Evolutionary conservation across 2,797 vertebrate genomes (phyloP).

Genomic region (Lophius americanus): DNA sequence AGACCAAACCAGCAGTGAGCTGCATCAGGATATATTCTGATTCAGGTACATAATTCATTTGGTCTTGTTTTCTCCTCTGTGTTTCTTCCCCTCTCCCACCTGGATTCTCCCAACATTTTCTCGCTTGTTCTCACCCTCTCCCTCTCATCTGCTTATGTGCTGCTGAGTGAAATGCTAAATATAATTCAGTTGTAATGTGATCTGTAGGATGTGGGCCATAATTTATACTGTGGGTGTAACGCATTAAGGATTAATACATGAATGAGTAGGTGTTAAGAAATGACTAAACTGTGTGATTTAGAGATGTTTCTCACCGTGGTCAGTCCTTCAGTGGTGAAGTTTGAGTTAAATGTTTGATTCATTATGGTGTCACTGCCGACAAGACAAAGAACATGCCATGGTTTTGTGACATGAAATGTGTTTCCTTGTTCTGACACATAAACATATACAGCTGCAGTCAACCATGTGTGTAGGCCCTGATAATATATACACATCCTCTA

Average conservation of each 20-base stretch:
- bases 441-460: conserved; percentile 23
- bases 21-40: conserved; percentile 66
- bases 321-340: conserved; percentile 52
- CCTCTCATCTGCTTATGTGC: conserved; percentile 31
- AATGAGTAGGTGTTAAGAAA: conserved; percentile 64
- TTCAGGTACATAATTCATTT: conserved; percentile 61
- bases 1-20: conserved; percentile 70
- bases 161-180: conserved; percentile 28
- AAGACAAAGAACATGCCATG: conserved; percentile 10
- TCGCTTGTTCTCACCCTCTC: conserved; percentile 28
- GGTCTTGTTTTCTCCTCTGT: conserved; percentile 11
- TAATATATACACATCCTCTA: conserved; percentile 36
- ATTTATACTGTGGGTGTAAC: conserved; percentile 50
- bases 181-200: conserved; percentile 19
- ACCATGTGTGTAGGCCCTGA: conserved; percentile 30
- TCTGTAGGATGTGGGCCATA: conserved; percentile 30
- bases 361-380: conserved; percentile 12
- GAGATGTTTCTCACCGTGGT: conserved; percentile 39
- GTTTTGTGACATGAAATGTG: conserved; percentile 31
- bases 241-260: conserved; percentile 63
- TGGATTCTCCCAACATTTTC: conserved; percentile 37
- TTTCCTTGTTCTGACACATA: conserved; percentile 44
- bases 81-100: conserved; percentile 25
- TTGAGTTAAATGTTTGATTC: conserved; percentile 32
- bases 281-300: conserved; percentile 65